Base-by-base conservation (phyloP, 37 sponge, comb jelly and placozoan genomes). In the Dysidea cf. avara region DNA sequence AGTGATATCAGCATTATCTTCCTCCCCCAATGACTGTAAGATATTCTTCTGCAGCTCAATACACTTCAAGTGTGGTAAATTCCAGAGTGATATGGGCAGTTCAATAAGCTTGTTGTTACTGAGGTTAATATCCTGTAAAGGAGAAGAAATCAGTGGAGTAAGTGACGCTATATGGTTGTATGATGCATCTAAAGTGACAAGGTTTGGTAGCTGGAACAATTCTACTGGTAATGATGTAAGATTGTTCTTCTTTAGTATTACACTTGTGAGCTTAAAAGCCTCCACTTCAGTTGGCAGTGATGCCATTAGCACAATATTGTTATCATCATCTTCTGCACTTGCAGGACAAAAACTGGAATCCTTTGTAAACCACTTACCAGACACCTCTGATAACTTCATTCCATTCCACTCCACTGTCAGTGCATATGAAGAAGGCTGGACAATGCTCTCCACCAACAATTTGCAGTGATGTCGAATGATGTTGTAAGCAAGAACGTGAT, bases 1-100 rank as follows among this genome's bases (percentile, higher is more conserved):
- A n/a, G n/a, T n/a, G 17, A 52, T 11, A n/a, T 62, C 55, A 0
- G 64, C 69, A 29, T 16, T 2, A 13, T 54, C 20, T 3, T 52
- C 57, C 0, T 33, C 21, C 2, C 48, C 36, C 30, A 88, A 46
- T 7, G 56, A 43, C 63, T 38, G 22, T 2, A 88, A 46, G 4
- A 68, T 34, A 36, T 88, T 88, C 21, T 61, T 25, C 1, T 26
- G 12, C 6, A 24, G 72, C 2, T 4, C 13, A 16, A 90, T 28
- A 22, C 20, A 39, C 25, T 48, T 21, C 32, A 90, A 49, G 20
- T 20, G 43, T 16, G 66, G 81, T 7, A 81, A 48, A n/a, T 29
- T 30, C 90, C 90, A 90, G 12, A 90, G 31, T 26, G 39, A 74
- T 6, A 40, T 12, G 1, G 90, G 90, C 0, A 84, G 53, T 20